Conservation (phyloP, 2,113 vertebrate species). For the Saimiri boliviensis region DNA sequence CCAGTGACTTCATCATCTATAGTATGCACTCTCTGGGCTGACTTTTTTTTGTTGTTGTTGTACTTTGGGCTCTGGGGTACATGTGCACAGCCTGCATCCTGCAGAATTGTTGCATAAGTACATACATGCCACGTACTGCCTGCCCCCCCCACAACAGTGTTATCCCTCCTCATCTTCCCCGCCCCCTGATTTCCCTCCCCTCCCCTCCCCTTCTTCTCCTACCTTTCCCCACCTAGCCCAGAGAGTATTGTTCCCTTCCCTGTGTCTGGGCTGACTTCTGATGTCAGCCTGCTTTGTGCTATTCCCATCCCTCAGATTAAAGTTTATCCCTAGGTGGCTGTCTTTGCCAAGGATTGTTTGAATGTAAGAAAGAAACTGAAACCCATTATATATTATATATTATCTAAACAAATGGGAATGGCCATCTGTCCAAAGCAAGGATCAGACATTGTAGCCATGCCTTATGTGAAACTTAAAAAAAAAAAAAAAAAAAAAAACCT, state of each 20-base stretch:
- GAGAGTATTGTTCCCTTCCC: too few relatives aligned
- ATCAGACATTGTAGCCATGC: not conserved
- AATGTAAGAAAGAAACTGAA: slow-evolving; percentile 6
- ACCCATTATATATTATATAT: not conserved
- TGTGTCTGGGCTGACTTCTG: not conserved
- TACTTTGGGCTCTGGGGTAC: too few relatives aligned
- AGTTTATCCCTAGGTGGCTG: not conserved
- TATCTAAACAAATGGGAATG: not conserved
- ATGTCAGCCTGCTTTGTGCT: not conserved
- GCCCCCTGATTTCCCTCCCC: too few relatives aligned
- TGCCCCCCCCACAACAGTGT: too few relatives aligned
- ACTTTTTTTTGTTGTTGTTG: too few relatives aligned
- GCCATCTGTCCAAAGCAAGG: not conserved
- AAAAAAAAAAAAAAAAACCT: not conserved
- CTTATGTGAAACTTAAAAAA: not conserved
- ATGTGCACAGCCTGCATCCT: too few relatives aligned
- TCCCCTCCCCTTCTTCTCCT: too few relatives aligned
- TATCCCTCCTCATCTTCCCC: too few relatives aligned
- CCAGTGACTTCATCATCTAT: not conserved
- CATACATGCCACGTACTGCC: too few relatives aligned
- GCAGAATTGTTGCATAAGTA: too few relatives aligned
- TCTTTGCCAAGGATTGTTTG: not conserved
- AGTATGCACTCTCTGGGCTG: fast-evolving
- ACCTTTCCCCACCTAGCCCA: too few relatives aligned
- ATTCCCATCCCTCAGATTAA: not conserved